Evolutionary conservation across 2,888 invertebrate genomes (phyloP).

Genomic region (Terebella lapidaria): DNA sequence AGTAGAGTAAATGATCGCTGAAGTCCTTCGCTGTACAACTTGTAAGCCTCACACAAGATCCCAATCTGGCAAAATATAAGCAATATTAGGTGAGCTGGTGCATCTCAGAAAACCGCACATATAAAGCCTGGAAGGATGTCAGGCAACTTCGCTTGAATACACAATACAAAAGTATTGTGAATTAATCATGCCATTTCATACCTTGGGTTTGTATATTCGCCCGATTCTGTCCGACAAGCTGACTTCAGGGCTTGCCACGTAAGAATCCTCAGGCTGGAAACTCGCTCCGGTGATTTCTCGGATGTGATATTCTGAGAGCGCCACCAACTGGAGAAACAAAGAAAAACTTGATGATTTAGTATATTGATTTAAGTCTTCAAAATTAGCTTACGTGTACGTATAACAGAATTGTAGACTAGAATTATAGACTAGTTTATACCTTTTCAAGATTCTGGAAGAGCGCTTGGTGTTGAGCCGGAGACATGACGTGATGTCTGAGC

Average conservation of each 20-base stretch:
- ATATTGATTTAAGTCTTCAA: background rate
- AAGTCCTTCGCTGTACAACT: background rate
- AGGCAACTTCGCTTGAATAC: too few relatives aligned
- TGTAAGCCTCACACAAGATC: conserved; percentile 4
- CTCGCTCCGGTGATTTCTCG: background rate
- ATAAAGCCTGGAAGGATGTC: too few relatives aligned
- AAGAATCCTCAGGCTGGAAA: background rate
- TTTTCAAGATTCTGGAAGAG: conserved; percentile 50
- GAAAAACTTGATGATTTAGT: background rate
- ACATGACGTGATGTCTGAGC: conserved; percentile 41
- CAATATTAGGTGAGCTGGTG: too few relatives aligned
- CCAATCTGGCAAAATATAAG: background rate
- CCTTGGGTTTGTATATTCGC: background rate
- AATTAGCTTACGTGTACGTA: too few relatives aligned
- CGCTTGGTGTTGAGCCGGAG: conserved; percentile 36
- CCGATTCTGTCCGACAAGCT: background rate
- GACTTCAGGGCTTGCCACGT: background rate
- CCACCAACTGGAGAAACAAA: background rate
- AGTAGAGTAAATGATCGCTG: background rate
- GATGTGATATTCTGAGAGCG: conserved; percentile 3
- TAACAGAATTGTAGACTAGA: too few relatives aligned
- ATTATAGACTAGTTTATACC: background rate
- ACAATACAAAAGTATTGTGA: background rate
- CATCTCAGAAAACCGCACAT: too few relatives aligned
- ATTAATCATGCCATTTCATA: background rate